Evolutionary conservation across 92 coral and sea anemone species (phyloP), one percentile per base, ranked within the genome.

Genomic region (Palythoa grandiflora): DNA sequence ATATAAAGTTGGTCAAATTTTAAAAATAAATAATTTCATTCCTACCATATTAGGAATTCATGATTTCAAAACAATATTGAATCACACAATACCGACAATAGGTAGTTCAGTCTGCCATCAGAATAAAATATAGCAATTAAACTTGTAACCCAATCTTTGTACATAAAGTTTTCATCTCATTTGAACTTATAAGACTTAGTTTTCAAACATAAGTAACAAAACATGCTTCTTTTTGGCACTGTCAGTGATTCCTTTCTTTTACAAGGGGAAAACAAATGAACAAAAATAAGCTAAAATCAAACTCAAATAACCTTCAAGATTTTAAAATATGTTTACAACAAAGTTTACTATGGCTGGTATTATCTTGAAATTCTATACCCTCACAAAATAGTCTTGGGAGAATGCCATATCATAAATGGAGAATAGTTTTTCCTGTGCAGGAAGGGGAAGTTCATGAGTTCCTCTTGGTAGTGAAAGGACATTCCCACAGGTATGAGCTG

Each of bases 401-500:
- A 61, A 61, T 61, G 68, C 19, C 19, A 61, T 14, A 16, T 61
- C 68, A 15, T 61, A 15, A 61, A 61, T 61, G 35, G 68, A 61
- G 21, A 61, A 61, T 2, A 61, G 21, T 61, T 16, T 61, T 63
- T 63, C 70, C 70, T 16, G 5, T 63, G 70, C 28, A 17, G 70
- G 70, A 63, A 63, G 70, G 35, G 70, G 70, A 16, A 63, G 35
- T n/a, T n/a, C 7, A 16, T 1, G 5, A 63, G 70, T 17, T 16
- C 28, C 28, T n/a, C 70, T 63, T 63, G 21, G 70, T 2, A 63
- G 35, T 16, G 21, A n/a, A 63, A 63, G 70, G 35, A 63, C 9
- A 63, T 63, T 63, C 9, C 70, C 70, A 63, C 35, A 63, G 70
- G 70, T 63, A n/a, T 63, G 70, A n/a, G 70, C 70, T 16, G 70